Conservation (phyloP, 2,888 invertebrate species). For the Pomacea canaliculata region DNA sequence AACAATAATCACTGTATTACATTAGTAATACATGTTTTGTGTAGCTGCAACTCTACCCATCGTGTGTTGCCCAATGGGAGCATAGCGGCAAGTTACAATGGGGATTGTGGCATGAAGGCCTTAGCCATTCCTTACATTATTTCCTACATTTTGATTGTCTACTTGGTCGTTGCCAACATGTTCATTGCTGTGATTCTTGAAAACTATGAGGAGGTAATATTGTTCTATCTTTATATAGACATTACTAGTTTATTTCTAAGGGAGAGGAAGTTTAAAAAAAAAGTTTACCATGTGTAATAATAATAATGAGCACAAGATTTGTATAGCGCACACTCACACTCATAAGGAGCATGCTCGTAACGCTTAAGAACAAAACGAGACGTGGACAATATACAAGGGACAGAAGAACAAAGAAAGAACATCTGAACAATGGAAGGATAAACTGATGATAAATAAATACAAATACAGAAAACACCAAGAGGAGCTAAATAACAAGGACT, state of each 20-base stretch:
- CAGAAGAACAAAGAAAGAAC: too few species aligned
- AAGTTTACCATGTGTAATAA: background rate
- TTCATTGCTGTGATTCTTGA: slow-evolving; percentile 97
- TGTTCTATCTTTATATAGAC: too few species aligned
- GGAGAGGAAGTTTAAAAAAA: background rate
- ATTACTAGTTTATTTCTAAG: too few species aligned
- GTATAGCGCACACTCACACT: too few species aligned
- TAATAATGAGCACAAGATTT: background rate
- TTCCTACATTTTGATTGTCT: slow-evolving; percentile 94
- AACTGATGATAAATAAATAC: too few species aligned
- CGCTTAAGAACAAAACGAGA: too few species aligned
- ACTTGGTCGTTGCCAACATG: slow-evolving; percentile 98
- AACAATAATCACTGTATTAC: background rate
- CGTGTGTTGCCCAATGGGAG: slow-evolving; percentile 50
- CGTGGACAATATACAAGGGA: too few species aligned
- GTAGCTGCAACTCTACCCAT: slow-evolving; percentile 76
- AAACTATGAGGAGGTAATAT: slow-evolving; percentile 81
- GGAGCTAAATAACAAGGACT: too few species aligned
- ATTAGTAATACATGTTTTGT: background rate
- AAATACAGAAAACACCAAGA: too few species aligned
- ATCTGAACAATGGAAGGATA: too few species aligned
- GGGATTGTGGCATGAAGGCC: slow-evolving; percentile 88
- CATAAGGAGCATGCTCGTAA: too few species aligned
- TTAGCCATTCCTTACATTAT: slow-evolving; percentile 93
- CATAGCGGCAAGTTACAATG: slow-evolving; percentile 65